Conservation (phyloP, 2,888 invertebrate genomes). For the Stenoptilia bipunctidactyla region DNA sequence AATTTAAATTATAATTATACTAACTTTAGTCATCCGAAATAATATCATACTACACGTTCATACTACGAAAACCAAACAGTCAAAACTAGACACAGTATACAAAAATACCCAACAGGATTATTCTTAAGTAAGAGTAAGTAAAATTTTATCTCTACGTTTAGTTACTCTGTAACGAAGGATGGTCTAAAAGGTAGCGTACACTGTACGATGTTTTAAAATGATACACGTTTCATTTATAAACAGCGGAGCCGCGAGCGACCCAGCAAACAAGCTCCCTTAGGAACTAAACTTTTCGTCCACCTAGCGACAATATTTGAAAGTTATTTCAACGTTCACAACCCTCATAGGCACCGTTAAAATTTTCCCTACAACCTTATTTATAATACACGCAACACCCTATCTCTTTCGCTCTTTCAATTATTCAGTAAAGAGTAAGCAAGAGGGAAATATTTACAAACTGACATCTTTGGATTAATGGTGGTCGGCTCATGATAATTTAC, state of each 20-base stretch:
- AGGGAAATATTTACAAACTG: conserved; percentile 57
- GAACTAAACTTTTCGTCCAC: conserved; percentile 67
- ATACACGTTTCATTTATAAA: conserved; percentile 66
- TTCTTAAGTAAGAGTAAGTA: too few relatives aligned
- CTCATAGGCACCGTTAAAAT: conserved; percentile 72
- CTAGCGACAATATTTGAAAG: conserved; percentile 73
- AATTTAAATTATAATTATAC: conserved; percentile 35
- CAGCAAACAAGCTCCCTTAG: conserved; percentile 59
- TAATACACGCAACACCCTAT: conserved; percentile 45
- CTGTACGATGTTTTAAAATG: conserved; percentile 48
- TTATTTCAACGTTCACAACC: conserved; percentile 71
- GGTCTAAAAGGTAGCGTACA: conserved; percentile 16
- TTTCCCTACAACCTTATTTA: conserved; percentile 67
- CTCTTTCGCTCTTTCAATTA: conserved; percentile 25
- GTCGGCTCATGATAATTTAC: conserved; percentile 73
- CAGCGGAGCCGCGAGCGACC: conserved; percentile 53
- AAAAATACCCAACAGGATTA: too few relatives aligned
- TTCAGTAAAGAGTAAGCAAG: conserved; percentile 24
- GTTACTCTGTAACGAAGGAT: too few relatives aligned
- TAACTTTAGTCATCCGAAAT: conserved; percentile 33
- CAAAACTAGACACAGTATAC: too few relatives aligned
- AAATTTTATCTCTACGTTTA: too few relatives aligned
- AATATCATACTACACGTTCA: conserved; percentile 29
- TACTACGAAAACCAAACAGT: conserved; percentile 8
- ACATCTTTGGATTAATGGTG: conserved; percentile 67